phyloP scores from a whole-genome alignment of 2,888 invertebrate genomes.

The Dichetophora obliterata region DNA sequence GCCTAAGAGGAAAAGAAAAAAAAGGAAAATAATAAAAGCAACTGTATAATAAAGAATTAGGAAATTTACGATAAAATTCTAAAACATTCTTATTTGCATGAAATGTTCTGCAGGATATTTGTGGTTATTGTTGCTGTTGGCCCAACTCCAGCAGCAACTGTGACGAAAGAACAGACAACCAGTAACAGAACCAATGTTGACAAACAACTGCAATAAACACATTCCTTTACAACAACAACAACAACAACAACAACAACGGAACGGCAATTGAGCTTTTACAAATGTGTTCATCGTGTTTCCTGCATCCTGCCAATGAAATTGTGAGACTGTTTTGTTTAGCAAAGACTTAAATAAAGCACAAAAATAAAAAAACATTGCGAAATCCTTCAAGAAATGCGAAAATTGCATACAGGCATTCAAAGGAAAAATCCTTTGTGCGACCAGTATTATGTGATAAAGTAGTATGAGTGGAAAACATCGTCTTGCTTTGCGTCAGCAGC shows the following conservation, averaged over 20 bases:
- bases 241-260: slow-evolving; percentile 45
- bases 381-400: slow-evolving; percentile 27
- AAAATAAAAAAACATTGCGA: background rate
- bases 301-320: slow-evolving; percentile 7
- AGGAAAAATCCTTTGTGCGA: slow-evolving; percentile 31
- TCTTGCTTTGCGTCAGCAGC: background rate
- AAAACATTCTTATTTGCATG: slow-evolving; percentile 33
- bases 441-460: background rate
- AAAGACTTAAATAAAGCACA: background rate
- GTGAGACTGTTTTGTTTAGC: background rate
- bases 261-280: slow-evolving; percentile 38
- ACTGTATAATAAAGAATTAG: background rate
- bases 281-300: slow-evolving; percentile 29
- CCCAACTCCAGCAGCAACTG: slow-evolving; percentile 41
- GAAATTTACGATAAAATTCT: slow-evolving; percentile 17
- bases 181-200: background rate
- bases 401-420: slow-evolving; percentile 18
- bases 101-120: slow-evolving; percentile 28
- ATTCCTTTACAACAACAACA: slow-evolving; percentile 48
- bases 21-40: slow-evolving; percentile 8
- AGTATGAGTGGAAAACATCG: slow-evolving; percentile 9
- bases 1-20: background rate
- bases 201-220: slow-evolving; percentile 52
- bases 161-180: slow-evolving; percentile 29
- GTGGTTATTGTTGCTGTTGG: slow-evolving; percentile 39